Percentiles rank a stretch among this genome's conserved stretches.
Conservation (phyloP, 2,113 vertebrate genomes). For the Montifringilla adamsi region DNA sequence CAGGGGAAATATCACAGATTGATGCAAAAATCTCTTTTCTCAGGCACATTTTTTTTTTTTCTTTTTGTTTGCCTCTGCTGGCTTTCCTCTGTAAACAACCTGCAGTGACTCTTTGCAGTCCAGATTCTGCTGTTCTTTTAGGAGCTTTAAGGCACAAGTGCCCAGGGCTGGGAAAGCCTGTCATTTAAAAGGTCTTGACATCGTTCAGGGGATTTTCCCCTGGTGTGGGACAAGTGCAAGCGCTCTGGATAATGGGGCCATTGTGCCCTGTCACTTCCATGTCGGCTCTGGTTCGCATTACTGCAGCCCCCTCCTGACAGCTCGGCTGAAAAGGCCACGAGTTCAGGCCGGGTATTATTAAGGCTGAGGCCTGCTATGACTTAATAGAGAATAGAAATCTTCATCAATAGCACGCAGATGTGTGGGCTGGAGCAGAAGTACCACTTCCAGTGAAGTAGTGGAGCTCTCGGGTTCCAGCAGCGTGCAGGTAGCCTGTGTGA, state of each 20-base stretch:
- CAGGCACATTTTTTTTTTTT: neutral
- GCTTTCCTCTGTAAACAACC: neutral
- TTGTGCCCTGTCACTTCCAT: conserved; percentile 7
- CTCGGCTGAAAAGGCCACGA: conserved; percentile 3
- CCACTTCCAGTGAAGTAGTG: neutral
- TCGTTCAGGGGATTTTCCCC: neutral
- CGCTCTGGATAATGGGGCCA: conserved; percentile 33
- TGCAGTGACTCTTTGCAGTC: neutral
- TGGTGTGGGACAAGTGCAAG: neutral
- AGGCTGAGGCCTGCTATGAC: neutral
- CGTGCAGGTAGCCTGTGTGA: rapidly evolving
- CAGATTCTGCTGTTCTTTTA: neutral
- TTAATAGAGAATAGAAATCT: neutral
- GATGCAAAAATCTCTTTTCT: neutral
- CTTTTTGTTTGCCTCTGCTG: neutral
- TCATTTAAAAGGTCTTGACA: conserved; percentile 72
- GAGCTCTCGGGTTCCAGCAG: neutral
- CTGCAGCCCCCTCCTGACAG: neutral
- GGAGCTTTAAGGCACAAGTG: conserved; percentile 29
- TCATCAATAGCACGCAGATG: neutral
- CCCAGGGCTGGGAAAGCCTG: conserved; percentile 33
- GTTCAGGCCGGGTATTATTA: neutral
- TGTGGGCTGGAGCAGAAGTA: neutral
- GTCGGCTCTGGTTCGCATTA: conserved; percentile 26
- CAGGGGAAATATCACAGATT: neutral